Conservation (phyloP, 2,888 invertebrate species). For the Cryptocephalus primarius region DNA sequence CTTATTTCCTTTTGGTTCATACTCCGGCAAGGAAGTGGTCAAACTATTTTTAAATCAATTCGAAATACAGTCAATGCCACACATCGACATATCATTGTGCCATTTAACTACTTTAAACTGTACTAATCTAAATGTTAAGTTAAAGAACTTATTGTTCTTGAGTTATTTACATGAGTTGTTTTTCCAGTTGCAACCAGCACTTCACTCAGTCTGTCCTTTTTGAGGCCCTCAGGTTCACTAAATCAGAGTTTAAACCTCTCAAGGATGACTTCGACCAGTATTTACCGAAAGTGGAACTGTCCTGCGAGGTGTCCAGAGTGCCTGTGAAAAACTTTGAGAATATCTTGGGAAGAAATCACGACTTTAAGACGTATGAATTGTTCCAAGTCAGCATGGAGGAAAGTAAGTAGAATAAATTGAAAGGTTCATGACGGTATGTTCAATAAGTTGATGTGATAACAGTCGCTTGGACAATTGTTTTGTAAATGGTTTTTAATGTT, state of each 20-base stretch:
- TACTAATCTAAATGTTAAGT: no score
- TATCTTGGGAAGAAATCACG: conserved; percentile 17
- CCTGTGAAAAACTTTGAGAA: conserved; percentile 14
- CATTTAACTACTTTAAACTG: no score
- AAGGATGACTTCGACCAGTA: conserved; percentile 36
- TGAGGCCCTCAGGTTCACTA: conserved; percentile 11
- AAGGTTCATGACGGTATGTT: no score
- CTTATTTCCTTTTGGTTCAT: no score
- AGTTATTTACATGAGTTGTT: background rate
- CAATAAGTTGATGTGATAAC: no score
- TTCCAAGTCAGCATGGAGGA: conserved; percentile 36
- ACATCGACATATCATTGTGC: no score
- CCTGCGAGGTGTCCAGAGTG: conserved; percentile 41
- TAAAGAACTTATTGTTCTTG: background rate
- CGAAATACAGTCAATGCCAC: no score
- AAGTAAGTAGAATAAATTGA: conserved; percentile 14
- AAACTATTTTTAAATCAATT: no score
- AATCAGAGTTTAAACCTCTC: conserved; percentile 28
- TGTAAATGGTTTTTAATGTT: no score
- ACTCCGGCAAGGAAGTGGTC: no score
- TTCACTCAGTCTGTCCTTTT: conserved; percentile 16
- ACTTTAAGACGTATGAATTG: conserved; percentile 37
- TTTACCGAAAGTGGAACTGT: conserved; percentile 43
- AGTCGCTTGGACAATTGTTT: no score
- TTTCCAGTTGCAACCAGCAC: conserved; percentile 25